phyloP scores from a whole-genome alignment of 2,113 vertebrate genomes.

The Tapirus terrestris region DNA sequence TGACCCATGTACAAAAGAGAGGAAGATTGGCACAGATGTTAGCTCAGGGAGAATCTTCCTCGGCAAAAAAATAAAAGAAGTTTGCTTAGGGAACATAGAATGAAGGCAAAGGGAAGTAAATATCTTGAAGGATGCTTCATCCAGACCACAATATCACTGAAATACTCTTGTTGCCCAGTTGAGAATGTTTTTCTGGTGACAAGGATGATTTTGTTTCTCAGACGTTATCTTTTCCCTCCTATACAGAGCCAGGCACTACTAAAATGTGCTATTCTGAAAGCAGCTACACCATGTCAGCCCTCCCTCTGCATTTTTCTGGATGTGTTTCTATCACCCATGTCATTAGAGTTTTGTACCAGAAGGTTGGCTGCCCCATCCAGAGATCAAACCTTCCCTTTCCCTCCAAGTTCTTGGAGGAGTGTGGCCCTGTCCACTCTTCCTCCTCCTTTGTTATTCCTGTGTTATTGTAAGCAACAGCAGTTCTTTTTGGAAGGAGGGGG shows the following conservation, averaged over 20 bases:
- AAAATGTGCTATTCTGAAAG: background rate
- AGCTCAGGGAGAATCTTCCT: no score
- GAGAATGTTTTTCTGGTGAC: background rate
- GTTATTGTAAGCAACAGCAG: background rate
- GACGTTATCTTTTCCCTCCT: accelerated
- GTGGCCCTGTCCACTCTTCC: accelerated
- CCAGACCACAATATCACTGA: accelerated
- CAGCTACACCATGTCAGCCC: accelerated
- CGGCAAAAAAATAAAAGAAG: no score
- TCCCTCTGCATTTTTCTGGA: background rate
- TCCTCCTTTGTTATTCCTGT: background rate
- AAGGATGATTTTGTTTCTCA: background rate
- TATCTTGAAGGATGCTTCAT: accelerated
- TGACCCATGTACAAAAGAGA: no score
- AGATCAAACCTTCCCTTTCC: no score
- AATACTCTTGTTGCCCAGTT: accelerated
- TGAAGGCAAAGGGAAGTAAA: background rate
- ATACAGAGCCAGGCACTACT: background rate
- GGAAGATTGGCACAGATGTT: no score
- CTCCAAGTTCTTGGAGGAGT: background rate
- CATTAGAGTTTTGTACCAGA: accelerated
- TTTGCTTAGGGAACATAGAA: background rate
- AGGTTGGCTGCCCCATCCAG: accelerated
- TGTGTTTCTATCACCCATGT: accelerated
- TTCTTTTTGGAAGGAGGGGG: background rate